Conservation (phyloP, 2,888 invertebrate genomes). For the Hydrotaea cyrtoneurina region DNA sequence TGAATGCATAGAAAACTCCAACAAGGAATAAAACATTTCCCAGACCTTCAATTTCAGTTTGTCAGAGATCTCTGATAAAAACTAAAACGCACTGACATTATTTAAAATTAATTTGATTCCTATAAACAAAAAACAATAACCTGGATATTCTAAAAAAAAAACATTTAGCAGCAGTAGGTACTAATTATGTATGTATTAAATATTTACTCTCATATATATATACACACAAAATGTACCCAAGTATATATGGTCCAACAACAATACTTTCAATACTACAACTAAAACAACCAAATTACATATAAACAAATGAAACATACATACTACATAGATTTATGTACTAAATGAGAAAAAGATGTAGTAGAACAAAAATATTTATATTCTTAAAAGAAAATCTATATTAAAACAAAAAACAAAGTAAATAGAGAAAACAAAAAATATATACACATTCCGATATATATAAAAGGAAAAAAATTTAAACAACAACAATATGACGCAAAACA, state of each 20-base stretch:
- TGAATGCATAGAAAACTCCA: background rate
- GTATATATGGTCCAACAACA: conserved; percentile 63
- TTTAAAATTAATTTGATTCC: conserved; percentile 13
- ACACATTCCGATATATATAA: background rate
- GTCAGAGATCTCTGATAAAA: background rate
- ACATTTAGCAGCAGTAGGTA: background rate
- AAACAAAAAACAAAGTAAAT: background rate
- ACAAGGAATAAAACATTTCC: background rate
- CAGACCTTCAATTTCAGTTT: no score
- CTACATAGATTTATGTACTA: conserved; percentile 32
- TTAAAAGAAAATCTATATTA: conserved; percentile 12
- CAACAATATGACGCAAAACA: conserved; percentile 5
- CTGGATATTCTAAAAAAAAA: conserved; percentile 24
- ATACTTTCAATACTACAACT: conserved; percentile 41
- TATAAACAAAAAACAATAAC: conserved; percentile 14
- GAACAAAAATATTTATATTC: conserved; percentile 26
- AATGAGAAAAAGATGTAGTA: conserved; percentile 14
- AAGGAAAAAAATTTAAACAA: conserved; percentile 21
- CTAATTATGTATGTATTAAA: conserved; percentile 17
- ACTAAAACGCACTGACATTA: conserved; percentile 16
- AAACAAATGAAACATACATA: conserved; percentile 1
- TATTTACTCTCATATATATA: conserved; percentile 48
- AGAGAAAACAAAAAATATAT: conserved; percentile 17
- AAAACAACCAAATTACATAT: conserved; percentile 8
- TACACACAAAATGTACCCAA: conserved; percentile 48